phyloP scores from a whole-genome alignment of 2,888 invertebrate species.

The Sphaeridia pumilis region DNA sequence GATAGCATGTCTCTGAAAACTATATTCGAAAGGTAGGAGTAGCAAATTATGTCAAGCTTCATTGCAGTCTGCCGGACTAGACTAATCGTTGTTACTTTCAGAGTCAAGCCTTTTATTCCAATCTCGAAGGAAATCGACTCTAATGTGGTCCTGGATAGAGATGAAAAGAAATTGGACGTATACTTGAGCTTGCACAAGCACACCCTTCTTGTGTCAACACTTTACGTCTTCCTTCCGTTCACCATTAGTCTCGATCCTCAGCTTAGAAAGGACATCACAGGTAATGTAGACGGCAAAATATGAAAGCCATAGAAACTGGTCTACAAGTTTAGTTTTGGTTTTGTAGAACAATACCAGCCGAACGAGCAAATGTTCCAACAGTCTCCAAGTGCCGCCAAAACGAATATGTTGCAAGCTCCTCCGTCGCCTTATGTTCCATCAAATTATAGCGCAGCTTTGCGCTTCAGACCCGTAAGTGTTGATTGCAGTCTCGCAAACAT shows the following conservation, averaged over 20 bases:
- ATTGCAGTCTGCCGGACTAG: background rate
- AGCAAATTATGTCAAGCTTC: background rate
- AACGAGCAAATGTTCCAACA: slow-evolving; percentile 33
- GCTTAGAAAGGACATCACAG: slow-evolving; percentile 91
- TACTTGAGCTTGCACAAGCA: slow-evolving; percentile 79
- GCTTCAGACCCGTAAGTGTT: slow-evolving; percentile 10
- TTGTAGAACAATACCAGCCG: slow-evolving; percentile 34
- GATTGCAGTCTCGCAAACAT: too few relatives aligned
- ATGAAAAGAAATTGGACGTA: slow-evolving; percentile 87
- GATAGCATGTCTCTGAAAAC: slow-evolving; percentile 74
- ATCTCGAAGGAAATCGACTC: slow-evolving; percentile 77
- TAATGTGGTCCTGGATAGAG: slow-evolving; percentile 79
- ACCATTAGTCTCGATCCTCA: slow-evolving; percentile 98
- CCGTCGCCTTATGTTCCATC: slow-evolving; percentile 14
- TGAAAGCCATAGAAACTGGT: too few relatives aligned
- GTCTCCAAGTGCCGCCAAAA: slow-evolving; percentile 4
- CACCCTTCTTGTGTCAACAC: slow-evolving; percentile 69
- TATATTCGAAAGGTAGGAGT: slow-evolving; percentile 76
- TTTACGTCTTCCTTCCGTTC: slow-evolving; percentile 92
- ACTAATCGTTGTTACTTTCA: slow-evolving; percentile 38
- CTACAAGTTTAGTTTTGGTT: too few relatives aligned
- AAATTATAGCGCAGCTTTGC: slow-evolving; percentile 5
- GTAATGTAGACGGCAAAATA: slow-evolving; percentile 41
- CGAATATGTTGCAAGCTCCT: slow-evolving; percentile 10
- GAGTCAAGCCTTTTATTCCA: slow-evolving; percentile 69